Evolutionary conservation across 2,797 vertebrate species (phyloP).

Genomic region (Acrocephalus scirpaceus): DNA sequence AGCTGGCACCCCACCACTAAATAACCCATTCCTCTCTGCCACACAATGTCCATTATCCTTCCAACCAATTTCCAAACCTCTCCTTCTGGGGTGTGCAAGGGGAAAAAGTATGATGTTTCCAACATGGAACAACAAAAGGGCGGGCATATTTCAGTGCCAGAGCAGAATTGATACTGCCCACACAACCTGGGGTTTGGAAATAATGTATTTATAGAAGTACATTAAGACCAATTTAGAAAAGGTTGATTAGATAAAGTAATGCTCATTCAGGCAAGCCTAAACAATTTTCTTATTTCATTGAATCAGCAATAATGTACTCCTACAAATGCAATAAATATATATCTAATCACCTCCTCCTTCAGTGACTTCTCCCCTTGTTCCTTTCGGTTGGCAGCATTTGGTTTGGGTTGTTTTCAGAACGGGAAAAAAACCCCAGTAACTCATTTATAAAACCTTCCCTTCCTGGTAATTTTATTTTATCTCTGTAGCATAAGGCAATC

Average conservation of each 20-base stretch:
- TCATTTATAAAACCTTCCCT: constrained; percentile 36
- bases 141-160: neutral
- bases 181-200: constrained; percentile 49
- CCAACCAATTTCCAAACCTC: neutral
- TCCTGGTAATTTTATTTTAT: constrained; percentile 51
- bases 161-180: constrained; percentile 20
- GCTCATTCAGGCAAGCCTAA: constrained; percentile 60
- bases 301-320: constrained; percentile 68
- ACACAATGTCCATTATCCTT: neutral
- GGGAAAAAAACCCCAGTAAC: neutral
- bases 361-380: constrained; percentile 32
- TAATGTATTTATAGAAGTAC: constrained; percentile 69
- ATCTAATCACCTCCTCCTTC: constrained; percentile 43
- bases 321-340: constrained; percentile 67
- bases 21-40: neutral
- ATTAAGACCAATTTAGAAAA: constrained; percentile 69
- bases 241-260: constrained; percentile 71
- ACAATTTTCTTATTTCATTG: constrained; percentile 71
- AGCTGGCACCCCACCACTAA: neutral
- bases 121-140: neutral
- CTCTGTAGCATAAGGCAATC: constrained; percentile 25
- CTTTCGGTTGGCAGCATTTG: constrained; percentile 13
- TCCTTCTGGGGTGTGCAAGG: neutral
- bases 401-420: constrained; percentile 33
- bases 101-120: neutral